Evolutionary conservation across 2,888 invertebrate species (phyloP).

Genomic region (Aradus depressus): DNA sequence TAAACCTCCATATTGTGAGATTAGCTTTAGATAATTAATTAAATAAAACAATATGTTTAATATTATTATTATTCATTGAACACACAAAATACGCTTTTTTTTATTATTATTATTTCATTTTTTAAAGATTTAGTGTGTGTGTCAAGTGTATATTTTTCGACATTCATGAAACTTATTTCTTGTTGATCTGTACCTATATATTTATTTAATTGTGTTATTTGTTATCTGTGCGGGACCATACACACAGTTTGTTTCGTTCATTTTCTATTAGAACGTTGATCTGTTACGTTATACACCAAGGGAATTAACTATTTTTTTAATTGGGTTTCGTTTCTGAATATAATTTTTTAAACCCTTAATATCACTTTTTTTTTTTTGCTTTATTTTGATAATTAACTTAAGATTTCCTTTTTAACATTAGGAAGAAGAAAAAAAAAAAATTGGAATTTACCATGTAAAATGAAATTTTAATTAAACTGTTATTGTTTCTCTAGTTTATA

Average conservation of each 20-base stretch:
- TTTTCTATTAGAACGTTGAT: background rate
- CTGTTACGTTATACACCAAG: background rate
- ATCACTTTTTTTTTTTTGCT: too few relatives aligned
- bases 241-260: slow-evolving; percentile 1
- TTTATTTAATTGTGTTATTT: slow-evolving; percentile 27
- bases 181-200: too few relatives aligned
- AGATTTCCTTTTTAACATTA: too few relatives aligned
- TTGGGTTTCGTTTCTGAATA: background rate
- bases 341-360: background rate
- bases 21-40: slow-evolving; percentile 26
- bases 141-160: slow-evolving; percentile 26
- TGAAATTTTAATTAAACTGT: too few relatives aligned
- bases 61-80: slow-evolving; percentile 13
- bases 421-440: too few relatives aligned
- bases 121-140: slow-evolving; percentile 24
- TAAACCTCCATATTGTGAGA: slow-evolving; percentile 31
- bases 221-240: slow-evolving; percentile 16
- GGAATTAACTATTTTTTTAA: background rate
- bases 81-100: slow-evolving; percentile 17
- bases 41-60: slow-evolving; percentile 16
- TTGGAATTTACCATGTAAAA: too few relatives aligned
- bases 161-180: slow-evolving; percentile 28
- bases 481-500: too few relatives aligned
- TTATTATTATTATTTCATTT: slow-evolving; percentile 15
- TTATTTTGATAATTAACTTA: too few relatives aligned